Evolutionary conservation across 2,113 vertebrate genomes (phyloP), one percentile per base, ranked within the genome.

Genomic region (Aphelocoma coerulescens): DNA sequence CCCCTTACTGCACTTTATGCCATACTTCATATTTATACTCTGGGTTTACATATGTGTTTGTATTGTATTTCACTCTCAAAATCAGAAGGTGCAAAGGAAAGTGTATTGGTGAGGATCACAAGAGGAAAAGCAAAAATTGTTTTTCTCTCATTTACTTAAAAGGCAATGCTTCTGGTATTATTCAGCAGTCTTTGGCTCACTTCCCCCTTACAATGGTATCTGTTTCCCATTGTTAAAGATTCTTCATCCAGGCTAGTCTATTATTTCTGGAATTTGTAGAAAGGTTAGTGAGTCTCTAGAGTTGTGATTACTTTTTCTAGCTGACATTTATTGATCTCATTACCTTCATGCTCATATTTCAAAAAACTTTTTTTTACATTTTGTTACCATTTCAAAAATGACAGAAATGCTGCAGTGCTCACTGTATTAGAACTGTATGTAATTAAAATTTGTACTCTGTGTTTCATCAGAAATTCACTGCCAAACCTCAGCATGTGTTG

Each of bases 291-390:
- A 98, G 97, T 98, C 98, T 98, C 98, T 95, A 86, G 98, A 98
- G 98, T 90, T 98, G 97, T 98, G 98, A 98, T 98, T 98, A 98
- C 98, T 98, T 98, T 98, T 98, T 97, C 98, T 98, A 98, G 97
- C 96, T 98, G 98, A 98, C 98, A 98, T 98, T 98, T 98, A 98
- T 98, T 98, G 98, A 98, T 98, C 98, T 98, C 98, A 98, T 98
- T 98, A 98, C 97, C 96, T 98, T 97, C 97, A 87, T 96, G 95
- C 97, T 98, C 98, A 97, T 98, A 98, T 98, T 98, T 98, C 97
- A 98, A 96, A 98, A 84, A 96, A 96, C 49, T 62, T 97, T 97
- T 95, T 98, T 96, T 97, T 95, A 75, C 89, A 93, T 97, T 98
- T 96, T 98, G 92, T 97, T 98, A 97, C 97, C 96, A 94, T 98